Evolutionary conservation across 2,113 vertebrate species (phyloP), one percentile per base, ranked within the genome.

Genomic region (Scopus umbretta): DNA sequence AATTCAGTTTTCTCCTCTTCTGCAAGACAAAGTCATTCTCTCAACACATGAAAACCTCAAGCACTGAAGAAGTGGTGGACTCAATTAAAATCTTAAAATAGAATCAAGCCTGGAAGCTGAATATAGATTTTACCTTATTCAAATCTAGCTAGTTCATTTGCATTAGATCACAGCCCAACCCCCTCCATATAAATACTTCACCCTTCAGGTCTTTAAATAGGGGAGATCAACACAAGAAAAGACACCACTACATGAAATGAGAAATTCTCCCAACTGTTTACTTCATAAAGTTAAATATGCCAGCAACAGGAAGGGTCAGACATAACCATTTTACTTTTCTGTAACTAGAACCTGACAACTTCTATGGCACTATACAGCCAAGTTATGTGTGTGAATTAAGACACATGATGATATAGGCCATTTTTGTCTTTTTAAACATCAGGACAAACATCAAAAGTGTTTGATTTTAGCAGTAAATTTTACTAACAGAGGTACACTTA

Each of bases 51-150:
- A 82, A 71, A 82, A 63, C 52, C 40, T 68, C 66, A 52, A 88
- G 79, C 67, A 40, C 52, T 67, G 38, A 23, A 29, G 56, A 87
- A 75, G 32, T 22, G n/a, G 32, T 81, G 88, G 81, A 88, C 85
- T 93, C 82, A 75, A 85, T 93, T 92, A 90, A 92, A 85, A 88
- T 53, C 71, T 83, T 61, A 92, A 90, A 94, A 96, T 52, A 92
- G 53, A 63, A 55, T 12, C 66, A 86, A 53, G 82, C 58, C 90
- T 88, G 79, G 80, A 82, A 92, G 88, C 52, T 61, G 58, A 80
- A 76, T 80, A 49, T 11, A 66, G 88, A 75, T 93, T 92, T 85
- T 67, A 52, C 79, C 79, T 80, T 88, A 93, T 72, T 80, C 85
- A 75, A 71, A 90, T 52, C 18, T 16, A 75, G 65, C 49, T 36